phyloP scores from a whole-genome alignment of 2,888 invertebrate species.

The Nemotelus pantherinus region DNA sequence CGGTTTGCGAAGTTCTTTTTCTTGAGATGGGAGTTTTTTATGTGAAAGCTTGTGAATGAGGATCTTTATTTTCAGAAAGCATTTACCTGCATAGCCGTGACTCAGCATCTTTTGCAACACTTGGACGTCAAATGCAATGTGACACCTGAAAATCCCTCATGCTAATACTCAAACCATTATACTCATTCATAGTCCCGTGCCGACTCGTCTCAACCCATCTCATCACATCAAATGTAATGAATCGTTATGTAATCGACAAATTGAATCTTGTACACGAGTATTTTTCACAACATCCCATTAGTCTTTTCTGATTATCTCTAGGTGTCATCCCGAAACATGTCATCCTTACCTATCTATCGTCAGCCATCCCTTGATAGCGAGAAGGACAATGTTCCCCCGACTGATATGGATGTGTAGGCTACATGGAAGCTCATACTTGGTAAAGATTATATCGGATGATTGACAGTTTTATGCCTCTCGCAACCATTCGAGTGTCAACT shows the following conservation, averaged over 20 bases:
- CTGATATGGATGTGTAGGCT: not conserved
- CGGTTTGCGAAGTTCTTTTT: not conserved
- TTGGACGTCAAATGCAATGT: no score
- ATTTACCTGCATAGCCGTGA: no score
- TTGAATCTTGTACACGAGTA: constrained; percentile 37
- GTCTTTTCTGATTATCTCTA: constrained; percentile 38
- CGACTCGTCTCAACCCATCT: no score
- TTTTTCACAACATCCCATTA: constrained; percentile 41
- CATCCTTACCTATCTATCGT: constrained; percentile 26
- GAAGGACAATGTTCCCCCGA: not conserved
- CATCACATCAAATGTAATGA: constrained; percentile 36
- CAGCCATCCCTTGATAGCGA: not conserved
- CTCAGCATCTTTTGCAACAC: no score
- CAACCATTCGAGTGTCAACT: constrained; percentile 1
- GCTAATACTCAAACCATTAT: constrained; percentile 1
- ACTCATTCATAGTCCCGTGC: no score
- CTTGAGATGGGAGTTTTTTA: not conserved
- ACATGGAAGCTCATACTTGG: constrained; percentile 38
- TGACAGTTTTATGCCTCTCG: constrained; percentile 33
- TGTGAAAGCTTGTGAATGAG: not conserved
- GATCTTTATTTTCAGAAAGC: not conserved
- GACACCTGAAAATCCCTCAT: not conserved
- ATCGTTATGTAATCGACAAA: constrained; percentile 41
- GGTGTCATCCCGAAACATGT: constrained; percentile 37
- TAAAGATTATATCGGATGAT: constrained; percentile 43